Base-by-base conservation (phyloP, 2,888 invertebrate species). In the Physocephala rufipes region DNA sequence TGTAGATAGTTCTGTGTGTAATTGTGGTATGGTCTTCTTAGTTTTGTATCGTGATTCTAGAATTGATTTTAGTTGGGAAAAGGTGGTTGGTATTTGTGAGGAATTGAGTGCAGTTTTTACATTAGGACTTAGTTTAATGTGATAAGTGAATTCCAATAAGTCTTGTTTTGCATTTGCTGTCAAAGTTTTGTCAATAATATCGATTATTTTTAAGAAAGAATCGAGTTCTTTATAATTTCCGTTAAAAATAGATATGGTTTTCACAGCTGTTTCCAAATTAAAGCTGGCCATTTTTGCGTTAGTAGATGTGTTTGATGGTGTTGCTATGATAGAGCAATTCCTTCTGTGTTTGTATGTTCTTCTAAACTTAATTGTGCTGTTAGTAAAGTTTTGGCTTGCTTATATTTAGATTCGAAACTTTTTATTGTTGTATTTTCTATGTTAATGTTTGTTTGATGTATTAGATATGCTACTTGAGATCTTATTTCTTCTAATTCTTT, bases 31-130 rank as follows among this genome's bases (percentile, higher is more conserved):
- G 4, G 58, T 24, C 26, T 24, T 19, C 2, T 58, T 24, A 15
- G 58, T 58, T 58, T 58, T 58, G 26, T 53, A 19, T 4, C 21
- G n/a, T n/a, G 12, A 2, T n/a, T 53, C 21, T 21, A 53, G 24
- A 12, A 28, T 28, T 19, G 28, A 5, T 58, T 58, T 58, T 24
- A 58, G 58, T 24, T 58, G 26, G 28, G 15, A 13, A 15, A 58
- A 24, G 15, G 58, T 58, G 24, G 24, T 24, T 26, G 58, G 58
- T 9, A 26, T 58, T 58, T 58, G 58, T 58, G 28, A 12, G 1
- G 58, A 58, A 28, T 58, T 58, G 2, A 58, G 16, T 58, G 58
- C 58, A 5, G 58, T 58, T 58, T 24, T 58, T 58, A 58, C 58
- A 58, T 58, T 58, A 28, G 24, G 24, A 28, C 15, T 58, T 15